These are phyloP conservation scores for Tethya wilhelma DNA, from an alignment of 37 sponge, comb jelly and placozoan species.

Conservation along the genomic window DNA sequence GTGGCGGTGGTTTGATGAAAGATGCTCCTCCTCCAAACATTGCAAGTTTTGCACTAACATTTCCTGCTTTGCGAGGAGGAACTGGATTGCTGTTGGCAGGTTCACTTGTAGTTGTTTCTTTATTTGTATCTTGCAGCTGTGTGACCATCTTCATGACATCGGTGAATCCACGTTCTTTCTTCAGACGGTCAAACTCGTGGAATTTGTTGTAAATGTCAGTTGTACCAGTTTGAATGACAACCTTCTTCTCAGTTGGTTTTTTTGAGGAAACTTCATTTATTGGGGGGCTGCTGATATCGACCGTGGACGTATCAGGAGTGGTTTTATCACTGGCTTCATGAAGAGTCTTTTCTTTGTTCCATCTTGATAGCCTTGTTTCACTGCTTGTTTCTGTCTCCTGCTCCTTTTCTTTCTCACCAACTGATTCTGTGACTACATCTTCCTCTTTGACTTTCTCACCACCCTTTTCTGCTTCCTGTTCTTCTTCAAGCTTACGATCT, in stretches of 20 bases:
- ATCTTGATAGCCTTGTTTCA: too few relatives aligned
- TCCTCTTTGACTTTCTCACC: slow-evolving; percentile 3
- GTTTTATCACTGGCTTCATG: too few relatives aligned
- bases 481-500: background rate
- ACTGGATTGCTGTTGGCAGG: background rate
- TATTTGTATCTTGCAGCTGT: slow-evolving; percentile 1
- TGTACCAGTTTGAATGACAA: background rate
- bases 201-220: background rate
- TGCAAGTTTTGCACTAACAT: slow-evolving; percentile 30
- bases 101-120: background rate
- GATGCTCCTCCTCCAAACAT: slow-evolving; percentile 41
- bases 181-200: slow-evolving; percentile 1
- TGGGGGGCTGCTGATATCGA: background rate
- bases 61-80: background rate
- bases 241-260: background rate
- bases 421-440: background rate
- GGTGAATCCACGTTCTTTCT: background rate
- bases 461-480: background rate
- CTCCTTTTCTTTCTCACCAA: background rate
- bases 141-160: slow-evolving; percentile 29
- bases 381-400: background rate
- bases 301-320: background rate
- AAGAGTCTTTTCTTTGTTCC: too few relatives aligned
- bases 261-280: background rate
- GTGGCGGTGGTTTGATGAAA: slow-evolving; percentile 5